Evolutionary conservation across 2,797 vertebrate species (phyloP), one percentile per base, ranked within the genome.

Genomic region (Podarcis lilfordi): DNA sequence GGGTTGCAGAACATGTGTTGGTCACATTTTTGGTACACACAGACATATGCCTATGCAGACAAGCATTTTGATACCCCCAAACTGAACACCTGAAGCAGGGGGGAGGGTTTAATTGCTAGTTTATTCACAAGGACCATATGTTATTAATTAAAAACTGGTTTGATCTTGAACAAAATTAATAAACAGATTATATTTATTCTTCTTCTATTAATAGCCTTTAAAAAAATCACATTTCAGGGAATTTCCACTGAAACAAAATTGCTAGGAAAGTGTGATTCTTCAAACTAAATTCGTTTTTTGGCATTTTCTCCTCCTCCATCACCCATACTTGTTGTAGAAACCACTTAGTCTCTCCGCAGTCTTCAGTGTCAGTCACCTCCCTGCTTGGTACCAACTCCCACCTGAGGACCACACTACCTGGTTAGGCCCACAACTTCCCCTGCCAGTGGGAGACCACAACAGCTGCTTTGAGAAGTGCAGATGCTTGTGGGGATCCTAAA

Each of bases 401-500:
- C 75, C 75, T 84, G 50, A 84, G 13, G 76, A 69, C 64, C 43
- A 80, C 74, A 43, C 35, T 84, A 59, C 71, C 84, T 77, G 83
- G 40, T 81, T 37, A 85, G 40, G 37, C 40, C 32, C 84, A 81
- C 78, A 68, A 2, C 27, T 78, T 3, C 50, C 71, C 69, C 72
- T 75, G 32, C 37, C 61, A 55, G 35, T 68, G 84, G 64, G 59
- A 68, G 78, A 86, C 78, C 88, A 86, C 71, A 89, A 68, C 77
- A 85, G 55, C 83, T 76, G 23, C 84, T 81, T 89, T 32, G 72
- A 80, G 50, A 40, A 89, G 21, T 86, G 32, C 59, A 85, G 88
- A 40, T 89, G 83, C 85, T 89, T 81, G 71, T 76, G 78, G 71
- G 27, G 59, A 55, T 76, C 27, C 40, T 89, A 32, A 76, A 89